Evolutionary conservation across 2,888 invertebrate genomes (phyloP), one percentile per base, ranked within the genome.

Genomic region (Tachystola acroxantha): DNA sequence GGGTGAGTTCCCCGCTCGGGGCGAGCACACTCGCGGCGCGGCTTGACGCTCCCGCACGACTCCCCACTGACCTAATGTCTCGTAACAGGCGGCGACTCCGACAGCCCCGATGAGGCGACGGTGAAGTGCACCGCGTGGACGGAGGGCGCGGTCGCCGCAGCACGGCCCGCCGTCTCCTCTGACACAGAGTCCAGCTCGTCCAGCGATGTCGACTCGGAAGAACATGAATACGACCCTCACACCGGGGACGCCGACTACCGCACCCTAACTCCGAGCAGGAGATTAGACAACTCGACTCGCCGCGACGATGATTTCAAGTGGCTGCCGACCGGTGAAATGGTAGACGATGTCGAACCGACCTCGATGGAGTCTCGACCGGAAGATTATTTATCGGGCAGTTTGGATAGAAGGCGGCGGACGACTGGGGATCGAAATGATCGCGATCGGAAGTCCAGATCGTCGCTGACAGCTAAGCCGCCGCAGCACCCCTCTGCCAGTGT

Each of bases 291-390:
- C 60, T 89, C 91, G 30, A 90, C 90, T 7, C 80, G 90, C 42
- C 90, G 91, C 61, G 90, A 91, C 66, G 89, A 89, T 64, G 91
- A 91, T 68, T 92, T 92, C 69, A 91, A 89, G 74, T 92, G 92
- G 92, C 88, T 92, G 70, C 88, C 85, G 6, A 69, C 71, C 9
- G 74, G 58, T 40, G 78, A 70, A 40, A 66, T 75, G 56, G 73
- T 71, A 38, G 76, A 78, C 38, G 74, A 76, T 44, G 47, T 50
- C 5, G 74, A 77, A 40, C 62, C 63, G 19, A 50, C 57, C 16
- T 56, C 68, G 32, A 61, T 69, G 57, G 75, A 74, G 24, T 48
- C 65, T 16, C 72, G 71, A 40, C 53, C 60, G 27, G 82, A 82
- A 27, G 75, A 80, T 39, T 78, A 75, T 53, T 63, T 73, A 2